Evolutionary conservation across 2,797 vertebrate genomes (phyloP).

Genomic region (Melanitta fusca): DNA sequence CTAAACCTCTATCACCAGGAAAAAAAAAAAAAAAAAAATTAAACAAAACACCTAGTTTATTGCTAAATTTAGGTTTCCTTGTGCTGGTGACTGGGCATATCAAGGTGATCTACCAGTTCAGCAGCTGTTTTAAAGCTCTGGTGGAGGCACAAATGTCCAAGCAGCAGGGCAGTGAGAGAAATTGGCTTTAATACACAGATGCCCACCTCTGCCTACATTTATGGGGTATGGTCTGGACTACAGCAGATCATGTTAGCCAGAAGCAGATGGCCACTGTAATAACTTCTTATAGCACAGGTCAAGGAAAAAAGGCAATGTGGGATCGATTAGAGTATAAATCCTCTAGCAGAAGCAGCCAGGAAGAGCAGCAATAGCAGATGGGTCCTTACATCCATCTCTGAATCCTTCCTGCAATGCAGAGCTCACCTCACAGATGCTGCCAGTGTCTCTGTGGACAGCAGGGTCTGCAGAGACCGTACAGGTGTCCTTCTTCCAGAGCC

Average conservation of each 20-base stretch:
- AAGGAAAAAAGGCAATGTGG: not conserved
- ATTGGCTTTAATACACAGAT: not conserved
- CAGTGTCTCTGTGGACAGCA: not conserved
- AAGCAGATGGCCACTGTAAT: not conserved
- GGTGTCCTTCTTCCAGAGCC: not conserved
- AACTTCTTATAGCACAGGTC: not conserved
- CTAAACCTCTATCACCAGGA: not conserved
- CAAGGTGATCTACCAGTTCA: not conserved
- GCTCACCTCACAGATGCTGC: not conserved
- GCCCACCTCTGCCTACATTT: not conserved
- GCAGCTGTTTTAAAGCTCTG: not conserved
- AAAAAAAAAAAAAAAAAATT: not conserved
- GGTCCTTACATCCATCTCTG: not conserved
- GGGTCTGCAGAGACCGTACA: not conserved
- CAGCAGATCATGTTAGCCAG: not conserved
- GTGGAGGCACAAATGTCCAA: not conserved
- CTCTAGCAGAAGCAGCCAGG: not conserved
- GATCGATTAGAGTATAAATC: not conserved
- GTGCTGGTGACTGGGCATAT: not conserved
- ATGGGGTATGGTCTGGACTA: fast-evolving
- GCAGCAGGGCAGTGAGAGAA: not conserved
- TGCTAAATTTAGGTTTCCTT: not conserved
- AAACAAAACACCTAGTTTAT: not conserved
- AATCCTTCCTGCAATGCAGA: not conserved
- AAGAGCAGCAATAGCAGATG: constrained; percentile 3